phyloP scores from a whole-genome alignment of 2,797 vertebrate species.

The Oceanodroma leucorhoa region DNA sequence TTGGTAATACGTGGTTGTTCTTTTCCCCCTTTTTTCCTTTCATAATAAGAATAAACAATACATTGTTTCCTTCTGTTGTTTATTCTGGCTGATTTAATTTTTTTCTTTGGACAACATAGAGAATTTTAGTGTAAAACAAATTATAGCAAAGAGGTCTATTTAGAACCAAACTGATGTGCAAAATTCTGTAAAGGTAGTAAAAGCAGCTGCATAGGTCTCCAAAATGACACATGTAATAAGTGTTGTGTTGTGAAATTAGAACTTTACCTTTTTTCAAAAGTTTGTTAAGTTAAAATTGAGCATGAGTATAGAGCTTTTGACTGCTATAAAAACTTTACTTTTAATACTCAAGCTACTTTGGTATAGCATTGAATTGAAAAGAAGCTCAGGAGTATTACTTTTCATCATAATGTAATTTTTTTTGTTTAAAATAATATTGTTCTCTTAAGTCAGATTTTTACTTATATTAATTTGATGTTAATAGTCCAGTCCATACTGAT shows the following conservation, averaged over 20 bases:
- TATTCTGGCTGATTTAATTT: background rate
- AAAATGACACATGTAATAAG: background rate
- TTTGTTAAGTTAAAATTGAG: background rate
- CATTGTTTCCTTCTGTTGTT: background rate
- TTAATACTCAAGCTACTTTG: background rate
- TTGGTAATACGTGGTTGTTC: background rate
- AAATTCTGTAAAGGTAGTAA: background rate
- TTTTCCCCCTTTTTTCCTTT: background rate
- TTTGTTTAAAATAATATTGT: background rate
- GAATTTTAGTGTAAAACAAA: background rate
- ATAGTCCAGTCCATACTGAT: background rate
- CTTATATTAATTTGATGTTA: background rate
- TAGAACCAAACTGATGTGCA: background rate
- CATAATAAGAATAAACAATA: background rate
- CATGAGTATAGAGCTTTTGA: background rate
- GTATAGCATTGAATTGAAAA: background rate
- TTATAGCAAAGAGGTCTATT: background rate
- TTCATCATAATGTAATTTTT: background rate
- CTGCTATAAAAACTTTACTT: background rate
- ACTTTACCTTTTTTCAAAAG: background rate
- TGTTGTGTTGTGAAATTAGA: background rate
- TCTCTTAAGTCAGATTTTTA: background rate
- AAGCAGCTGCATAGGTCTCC: background rate
- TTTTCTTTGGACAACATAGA: background rate
- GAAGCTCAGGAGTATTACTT: background rate